Conservation (phyloP, 37 sponge, comb jelly and placozoan species). For the Amphimedon queenslandica region DNA sequence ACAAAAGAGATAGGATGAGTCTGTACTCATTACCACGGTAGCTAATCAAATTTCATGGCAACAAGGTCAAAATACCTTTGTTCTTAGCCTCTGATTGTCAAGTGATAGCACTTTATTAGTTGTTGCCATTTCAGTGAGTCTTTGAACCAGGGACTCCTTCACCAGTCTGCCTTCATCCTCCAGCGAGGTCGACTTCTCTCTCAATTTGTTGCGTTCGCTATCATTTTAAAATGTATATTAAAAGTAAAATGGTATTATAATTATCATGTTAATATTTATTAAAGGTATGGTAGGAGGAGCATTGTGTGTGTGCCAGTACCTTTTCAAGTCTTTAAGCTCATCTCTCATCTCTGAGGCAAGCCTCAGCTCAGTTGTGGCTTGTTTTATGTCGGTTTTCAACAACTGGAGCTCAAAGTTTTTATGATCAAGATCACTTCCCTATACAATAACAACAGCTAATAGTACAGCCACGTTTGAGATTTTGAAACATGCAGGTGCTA, state of each 20-base stretch:
- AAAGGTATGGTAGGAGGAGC: too few relatives aligned
- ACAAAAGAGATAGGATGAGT: neutral
- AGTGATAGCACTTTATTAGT: slow-evolving; percentile 49
- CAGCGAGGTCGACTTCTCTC: slow-evolving; percentile 23
- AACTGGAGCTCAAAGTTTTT: slow-evolving; percentile 55
- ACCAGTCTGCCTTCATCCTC: slow-evolving; percentile 64
- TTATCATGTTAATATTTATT: too few relatives aligned
- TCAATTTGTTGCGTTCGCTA: slow-evolving; percentile 32
- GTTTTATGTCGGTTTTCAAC: slow-evolving; percentile 52
- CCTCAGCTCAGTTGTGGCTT: slow-evolving; percentile 62
- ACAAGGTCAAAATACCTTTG: slow-evolving; percentile 12
- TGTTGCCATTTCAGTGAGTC: slow-evolving; percentile 68
- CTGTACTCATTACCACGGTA: too few relatives aligned
- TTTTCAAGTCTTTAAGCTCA: slow-evolving; percentile 28
- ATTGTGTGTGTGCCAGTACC: too few relatives aligned
- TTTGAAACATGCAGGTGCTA: too few relatives aligned
- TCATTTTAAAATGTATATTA: too few relatives aligned
- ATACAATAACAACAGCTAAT: neutral
- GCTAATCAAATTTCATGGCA: neutral
- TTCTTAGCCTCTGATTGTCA: slow-evolving; percentile 43
- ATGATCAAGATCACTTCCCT: slow-evolving; percentile 32
- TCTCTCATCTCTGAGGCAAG: slow-evolving; percentile 31
- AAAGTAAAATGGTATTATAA: too few relatives aligned
- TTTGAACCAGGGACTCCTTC: slow-evolving; percentile 64
- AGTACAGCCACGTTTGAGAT: too few relatives aligned